phyloP scores from a whole-genome alignment of 2,797 vertebrate species.

The Hipposideros larvatus region DNA sequence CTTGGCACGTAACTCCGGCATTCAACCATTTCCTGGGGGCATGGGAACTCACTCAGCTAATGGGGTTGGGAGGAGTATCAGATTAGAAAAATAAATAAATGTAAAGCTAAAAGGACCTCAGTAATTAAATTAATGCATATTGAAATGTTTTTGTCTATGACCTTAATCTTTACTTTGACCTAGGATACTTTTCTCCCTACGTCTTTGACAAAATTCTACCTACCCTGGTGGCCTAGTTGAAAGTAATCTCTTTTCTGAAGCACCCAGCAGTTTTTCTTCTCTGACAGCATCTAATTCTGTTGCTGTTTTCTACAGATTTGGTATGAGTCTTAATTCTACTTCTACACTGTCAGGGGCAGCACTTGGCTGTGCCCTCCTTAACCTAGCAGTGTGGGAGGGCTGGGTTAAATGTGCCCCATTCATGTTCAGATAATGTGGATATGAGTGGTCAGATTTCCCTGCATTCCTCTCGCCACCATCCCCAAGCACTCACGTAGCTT shows the following conservation, averaged over 20 bases:
- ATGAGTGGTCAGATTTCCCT: neutral
- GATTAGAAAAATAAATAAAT: conserved; percentile 13
- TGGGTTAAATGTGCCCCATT: neutral
- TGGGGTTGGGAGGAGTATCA: neutral
- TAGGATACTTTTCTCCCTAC: neutral
- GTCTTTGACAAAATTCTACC: neutral
- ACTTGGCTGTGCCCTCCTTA: neutral
- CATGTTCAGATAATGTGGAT: neutral
- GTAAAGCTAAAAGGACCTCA: neutral
- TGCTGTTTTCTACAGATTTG: conserved; percentile 30
- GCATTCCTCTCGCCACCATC: neutral
- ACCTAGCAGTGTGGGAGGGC: neutral
- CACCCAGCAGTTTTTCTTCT: neutral
- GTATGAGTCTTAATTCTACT: neutral
- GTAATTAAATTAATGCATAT: neutral
- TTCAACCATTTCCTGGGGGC: neutral
- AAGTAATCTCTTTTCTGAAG: conserved; percentile 29
- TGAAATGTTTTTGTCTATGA: neutral
- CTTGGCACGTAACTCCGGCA: neutral
- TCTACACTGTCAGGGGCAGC: neutral
- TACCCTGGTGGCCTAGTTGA: neutral
- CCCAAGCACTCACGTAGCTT: fast-evolving
- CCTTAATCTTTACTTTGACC: conserved; percentile 23
- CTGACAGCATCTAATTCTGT: conserved; percentile 29
- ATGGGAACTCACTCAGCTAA: neutral